Evolutionary conservation across 2,888 invertebrate species (phyloP).

Genomic region (Chrysolina haemoptera): DNA sequence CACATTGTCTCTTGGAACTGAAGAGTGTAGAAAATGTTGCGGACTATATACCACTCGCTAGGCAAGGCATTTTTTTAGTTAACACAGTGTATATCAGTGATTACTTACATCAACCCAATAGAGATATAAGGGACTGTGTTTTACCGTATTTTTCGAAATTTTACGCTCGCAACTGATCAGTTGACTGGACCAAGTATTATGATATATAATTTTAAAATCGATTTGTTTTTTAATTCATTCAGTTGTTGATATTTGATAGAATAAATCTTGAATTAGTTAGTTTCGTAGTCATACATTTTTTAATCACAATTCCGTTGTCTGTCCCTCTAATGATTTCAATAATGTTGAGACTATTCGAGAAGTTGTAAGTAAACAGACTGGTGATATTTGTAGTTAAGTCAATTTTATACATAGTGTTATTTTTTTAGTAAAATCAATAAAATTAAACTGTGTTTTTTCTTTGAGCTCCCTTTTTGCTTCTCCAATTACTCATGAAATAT

Average conservation of each 20-base stretch:
- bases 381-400: not conserved
- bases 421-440: not conserved
- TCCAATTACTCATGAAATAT: no score
- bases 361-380: not conserved
- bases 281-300: no score
- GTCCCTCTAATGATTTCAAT: not conserved
- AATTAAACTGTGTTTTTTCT: not conserved
- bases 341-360: not conserved
- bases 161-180: slow-evolving; percentile 50
- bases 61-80: slow-evolving; percentile 65
- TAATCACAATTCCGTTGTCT: no score
- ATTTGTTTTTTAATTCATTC: no score
- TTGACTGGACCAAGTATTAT: not conserved
- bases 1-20: slow-evolving; percentile 82
- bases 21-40: slow-evolving; percentile 59
- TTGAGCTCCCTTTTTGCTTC: not conserved
- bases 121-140: slow-evolving; percentile 62
- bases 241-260: no score
- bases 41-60: slow-evolving; percentile 63
- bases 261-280: no score
- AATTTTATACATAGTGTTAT: slow-evolving; percentile 8
- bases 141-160: slow-evolving; percentile 60
- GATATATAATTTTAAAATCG: not conserved
- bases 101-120: slow-evolving; percentile 60
- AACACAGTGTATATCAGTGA: slow-evolving; percentile 65